phyloP scores from a whole-genome alignment of 2,888 invertebrate species.

The Lacanobia oleracea region DNA sequence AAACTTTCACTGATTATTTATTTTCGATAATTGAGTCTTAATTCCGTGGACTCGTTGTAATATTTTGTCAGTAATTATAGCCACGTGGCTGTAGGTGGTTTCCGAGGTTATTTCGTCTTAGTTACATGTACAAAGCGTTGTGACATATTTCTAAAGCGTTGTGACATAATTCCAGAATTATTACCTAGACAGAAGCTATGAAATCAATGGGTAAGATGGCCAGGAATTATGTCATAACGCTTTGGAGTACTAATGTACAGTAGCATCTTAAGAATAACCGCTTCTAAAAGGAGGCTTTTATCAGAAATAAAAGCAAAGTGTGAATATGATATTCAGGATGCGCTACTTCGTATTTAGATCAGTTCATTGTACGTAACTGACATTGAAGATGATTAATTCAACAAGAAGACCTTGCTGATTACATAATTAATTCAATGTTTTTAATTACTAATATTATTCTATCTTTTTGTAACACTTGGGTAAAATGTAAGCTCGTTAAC shows the following conservation, averaged over 20 bases:
- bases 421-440: slow-evolving; percentile 30
- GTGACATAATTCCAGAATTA: too few relatives aligned
- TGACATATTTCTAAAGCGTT: not conserved
- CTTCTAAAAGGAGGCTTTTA: not conserved
- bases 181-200: not conserved
- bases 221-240: too few relatives aligned
- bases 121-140: not conserved
- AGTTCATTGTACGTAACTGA: slow-evolving; percentile 53
- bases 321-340: slow-evolving; percentile 6
- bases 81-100: not conserved
- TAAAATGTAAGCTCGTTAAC: slow-evolving; percentile 29
- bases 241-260: too few relatives aligned
- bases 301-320: not conserved
- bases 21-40: slow-evolving; percentile 26
- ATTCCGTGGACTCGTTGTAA: not conserved
- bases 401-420: slow-evolving; percentile 25
- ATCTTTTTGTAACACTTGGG: slow-evolving; percentile 22
- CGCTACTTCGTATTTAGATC: slow-evolving; percentile 14
- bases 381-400: slow-evolving; percentile 39
- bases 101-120: not conserved
- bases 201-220: too few relatives aligned
- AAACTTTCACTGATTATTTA: slow-evolving; percentile 30
- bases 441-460: slow-evolving; percentile 21
- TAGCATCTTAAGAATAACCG: not conserved
- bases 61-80: slow-evolving; percentile 8